phyloP scores from a whole-genome alignment of 2,888 invertebrate genomes.

The Aporophyla lueneburgensis region DNA sequence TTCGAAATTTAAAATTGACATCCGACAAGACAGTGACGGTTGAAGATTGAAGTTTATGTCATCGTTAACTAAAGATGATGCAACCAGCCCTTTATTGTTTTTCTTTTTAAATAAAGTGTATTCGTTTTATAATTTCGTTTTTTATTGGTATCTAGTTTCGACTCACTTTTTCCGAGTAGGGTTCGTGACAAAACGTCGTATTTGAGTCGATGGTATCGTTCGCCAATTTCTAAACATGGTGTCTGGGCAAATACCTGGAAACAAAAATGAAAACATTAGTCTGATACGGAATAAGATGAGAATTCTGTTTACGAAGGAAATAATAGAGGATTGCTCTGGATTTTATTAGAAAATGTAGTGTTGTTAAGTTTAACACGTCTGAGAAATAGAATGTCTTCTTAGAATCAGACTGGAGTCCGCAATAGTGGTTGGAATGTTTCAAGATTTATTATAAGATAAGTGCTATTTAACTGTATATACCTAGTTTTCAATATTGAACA shows the following conservation, averaged over 20 bases:
- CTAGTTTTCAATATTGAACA: background rate
- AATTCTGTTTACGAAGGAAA: constrained; percentile 46
- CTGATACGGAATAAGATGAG: constrained; percentile 29
- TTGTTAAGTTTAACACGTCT: constrained; percentile 43
- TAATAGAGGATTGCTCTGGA: constrained; percentile 32
- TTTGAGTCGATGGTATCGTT: constrained; percentile 70
- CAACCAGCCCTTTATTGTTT: constrained; percentile 6
- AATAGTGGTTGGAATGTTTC: constrained; percentile 46
- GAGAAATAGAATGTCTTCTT: constrained; percentile 51
- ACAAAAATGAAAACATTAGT: constrained; percentile 70
- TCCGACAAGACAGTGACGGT: constrained; percentile 3
- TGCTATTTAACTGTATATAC: constrained; percentile 2
- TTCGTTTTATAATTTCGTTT: constrained; percentile 47
- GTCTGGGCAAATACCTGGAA: constrained; percentile 81
- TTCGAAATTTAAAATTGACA: constrained; percentile 38
- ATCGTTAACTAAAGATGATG: constrained; percentile 23
- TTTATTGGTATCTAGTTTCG: constrained; percentile 70
- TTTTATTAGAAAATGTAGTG: constrained; percentile 45
- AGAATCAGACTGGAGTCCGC: constrained; percentile 33
- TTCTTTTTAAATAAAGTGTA: constrained; percentile 23
- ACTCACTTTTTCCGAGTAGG: constrained; percentile 77
- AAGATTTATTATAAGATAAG: constrained; percentile 31
- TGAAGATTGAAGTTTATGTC: constrained; percentile 17
- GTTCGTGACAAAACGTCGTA: constrained; percentile 75
- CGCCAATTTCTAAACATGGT: constrained; percentile 73